Base-by-base conservation (phyloP, 1,140 invertebrate genomes). In the Heliothis subflexa region DNA sequence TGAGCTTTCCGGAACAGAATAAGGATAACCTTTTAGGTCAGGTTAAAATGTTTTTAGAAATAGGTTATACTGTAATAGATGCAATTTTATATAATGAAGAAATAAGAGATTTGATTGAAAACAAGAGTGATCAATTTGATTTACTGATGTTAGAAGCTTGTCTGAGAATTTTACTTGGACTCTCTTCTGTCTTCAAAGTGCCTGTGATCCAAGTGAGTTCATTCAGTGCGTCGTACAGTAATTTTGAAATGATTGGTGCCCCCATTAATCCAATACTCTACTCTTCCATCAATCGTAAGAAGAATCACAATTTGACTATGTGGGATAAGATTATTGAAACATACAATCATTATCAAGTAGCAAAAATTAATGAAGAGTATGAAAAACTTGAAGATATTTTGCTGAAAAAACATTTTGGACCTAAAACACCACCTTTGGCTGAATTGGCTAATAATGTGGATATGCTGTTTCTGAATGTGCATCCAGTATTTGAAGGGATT, bases 381-480 rank as follows among this genome's bases (percentile, higher is more conserved):
- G 49, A 72, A 11, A 16, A 33, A 55, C 13, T 40, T 3, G 68
- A 72, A 72, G 13, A 72, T 12, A 14, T 21, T 14, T 28, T 72
- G 52, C 16, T 72, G 13, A 72, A 28, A 21, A 74, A 74, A 61
- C 28, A 61, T 13, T 49, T 74, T 59, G 71, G 71, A 2, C 7
- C 52, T 21, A 13, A 74, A 11, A 28, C 33, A 33, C 89, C 92
- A 7, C 59, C 81, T 45, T 33, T 95, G 11, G 78, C 84, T 0
- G 91, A 95, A 70, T 81, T 96, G 33, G 84, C 89, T 50, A 86
- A 86, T 59, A 94, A 94, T 83, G 84, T 94, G 1, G 94, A 92
- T 73, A 81, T 96, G 81, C 62, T 96, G n/a, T 92, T 96, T 68
- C 52, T 75, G 9, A 75, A 77, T 57, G 25, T 66, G 0, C n/a